phyloP scores from a whole-genome alignment of 2,888 invertebrate genomes.

The Ischnus inquisitorius region DNA sequence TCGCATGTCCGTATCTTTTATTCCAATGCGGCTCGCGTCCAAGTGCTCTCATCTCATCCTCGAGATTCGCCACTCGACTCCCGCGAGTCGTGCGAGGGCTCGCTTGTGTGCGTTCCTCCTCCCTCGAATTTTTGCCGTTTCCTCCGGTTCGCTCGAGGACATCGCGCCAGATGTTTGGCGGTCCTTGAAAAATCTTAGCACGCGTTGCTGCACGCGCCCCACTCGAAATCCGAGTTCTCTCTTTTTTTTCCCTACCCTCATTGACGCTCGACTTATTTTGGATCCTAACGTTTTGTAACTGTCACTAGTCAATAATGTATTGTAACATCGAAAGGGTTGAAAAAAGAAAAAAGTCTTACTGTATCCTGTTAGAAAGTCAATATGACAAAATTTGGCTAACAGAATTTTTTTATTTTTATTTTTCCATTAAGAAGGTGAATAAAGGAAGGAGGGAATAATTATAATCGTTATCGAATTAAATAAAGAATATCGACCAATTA shows the following conservation, averaged over 20 bases:
- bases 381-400: too few species aligned
- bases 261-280: conserved; percentile 42
- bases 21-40: conserved; percentile 60
- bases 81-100: conserved; percentile 18
- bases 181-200: conserved; percentile 62
- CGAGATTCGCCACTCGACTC: conserved; percentile 70
- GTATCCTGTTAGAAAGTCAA: neutral
- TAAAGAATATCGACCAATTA: too few species aligned
- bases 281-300: conserved; percentile 60
- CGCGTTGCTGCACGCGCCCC: conserved; percentile 61
- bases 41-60: conserved; percentile 66
- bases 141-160: conserved; percentile 34
- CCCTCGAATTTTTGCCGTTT: conserved; percentile 34
- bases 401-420: too few species aligned
- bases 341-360: neutral
- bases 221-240: conserved; percentile 49
- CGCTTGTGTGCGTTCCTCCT: neutral
- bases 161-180: conserved; percentile 62
- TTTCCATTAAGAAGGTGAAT: too few species aligned
- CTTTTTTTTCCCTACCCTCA: conserved; percentile 28
- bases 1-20: conserved; percentile 45
- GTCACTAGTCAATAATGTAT: conserved; percentile 53
- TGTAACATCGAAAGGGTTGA: neutral
- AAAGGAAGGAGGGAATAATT: too few species aligned
- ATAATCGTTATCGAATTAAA: too few species aligned